These are phyloP conservation scores for Mus musculus DNA, from an alignment of 2,113 vertebrate species.

Conservation along the genomic window GRCm39 chr2:135182001-135182500, in stretches of 20 bases:
- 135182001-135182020: not conserved
- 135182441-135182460: not conserved
- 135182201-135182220: slow-evolving; percentile 9
- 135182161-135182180: not conserved
- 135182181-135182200: not conserved
- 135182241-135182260: not conserved
- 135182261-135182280: slow-evolving; percentile 6
- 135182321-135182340: not conserved
- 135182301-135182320: slow-evolving; percentile 7
- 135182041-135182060: not conserved
- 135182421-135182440: not conserved
- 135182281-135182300: not conserved
- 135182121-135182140: not conserved
- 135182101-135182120: not conserved
- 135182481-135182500: not conserved
- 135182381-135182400: not conserved
- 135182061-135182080: not conserved
- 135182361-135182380: not conserved
- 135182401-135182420: not conserved
- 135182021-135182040: not conserved
- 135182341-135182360: not conserved
- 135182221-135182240: not conserved
- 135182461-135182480: not conserved
- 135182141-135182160: not conserved
- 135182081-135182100: not conserved